phyloP scores from a whole-genome alignment of 2,797 vertebrate species.

The Scarus forsteni region DNA sequence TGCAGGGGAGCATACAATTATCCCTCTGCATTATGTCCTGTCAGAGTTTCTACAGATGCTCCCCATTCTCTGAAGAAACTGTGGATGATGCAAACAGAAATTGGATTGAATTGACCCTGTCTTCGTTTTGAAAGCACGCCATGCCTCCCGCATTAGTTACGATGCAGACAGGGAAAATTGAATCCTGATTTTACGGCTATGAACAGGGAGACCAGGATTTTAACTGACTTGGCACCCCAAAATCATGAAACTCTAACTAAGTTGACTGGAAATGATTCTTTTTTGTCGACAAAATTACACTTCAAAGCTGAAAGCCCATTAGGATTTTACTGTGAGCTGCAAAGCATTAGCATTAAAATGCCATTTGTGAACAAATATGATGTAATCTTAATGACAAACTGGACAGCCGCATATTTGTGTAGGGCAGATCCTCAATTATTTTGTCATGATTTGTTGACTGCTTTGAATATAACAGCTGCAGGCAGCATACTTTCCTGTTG shows the following conservation, averaged over 20 bases:
- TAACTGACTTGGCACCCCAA: constrained; percentile 49
- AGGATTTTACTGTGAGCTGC: constrained; percentile 62
- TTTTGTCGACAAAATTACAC: constrained; percentile 59
- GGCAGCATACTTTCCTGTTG: constrained; percentile 33
- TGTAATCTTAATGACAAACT: constrained; percentile 66
- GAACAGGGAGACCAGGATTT: constrained; percentile 41
- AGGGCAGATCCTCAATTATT: constrained; percentile 53
- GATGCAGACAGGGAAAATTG: constrained; percentile 42
- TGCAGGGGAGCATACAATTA: constrained; percentile 4
- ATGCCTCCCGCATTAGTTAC: constrained; percentile 27
- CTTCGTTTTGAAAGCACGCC: constrained; percentile 32
- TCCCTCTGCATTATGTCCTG: neutral
- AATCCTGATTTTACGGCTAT: constrained; percentile 58
- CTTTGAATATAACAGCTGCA: constrained; percentile 26
- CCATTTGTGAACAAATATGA: constrained; percentile 68
- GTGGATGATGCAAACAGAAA: constrained; percentile 28
- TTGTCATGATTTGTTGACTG: constrained; percentile 50
- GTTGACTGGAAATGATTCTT: constrained; percentile 52
- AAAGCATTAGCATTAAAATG: constrained; percentile 69
- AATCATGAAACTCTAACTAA: constrained; percentile 51
- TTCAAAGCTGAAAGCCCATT: constrained; percentile 60
- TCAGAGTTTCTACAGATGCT: constrained; percentile 19
- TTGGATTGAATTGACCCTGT: constrained; percentile 33
- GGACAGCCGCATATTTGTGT: constrained; percentile 54
- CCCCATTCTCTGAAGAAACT: constrained; percentile 35